Evolutionary conservation across 2,113 vertebrate species (phyloP), one percentile per base, ranked within the genome.

Genomic region (Poecile atricapillus): DNA sequence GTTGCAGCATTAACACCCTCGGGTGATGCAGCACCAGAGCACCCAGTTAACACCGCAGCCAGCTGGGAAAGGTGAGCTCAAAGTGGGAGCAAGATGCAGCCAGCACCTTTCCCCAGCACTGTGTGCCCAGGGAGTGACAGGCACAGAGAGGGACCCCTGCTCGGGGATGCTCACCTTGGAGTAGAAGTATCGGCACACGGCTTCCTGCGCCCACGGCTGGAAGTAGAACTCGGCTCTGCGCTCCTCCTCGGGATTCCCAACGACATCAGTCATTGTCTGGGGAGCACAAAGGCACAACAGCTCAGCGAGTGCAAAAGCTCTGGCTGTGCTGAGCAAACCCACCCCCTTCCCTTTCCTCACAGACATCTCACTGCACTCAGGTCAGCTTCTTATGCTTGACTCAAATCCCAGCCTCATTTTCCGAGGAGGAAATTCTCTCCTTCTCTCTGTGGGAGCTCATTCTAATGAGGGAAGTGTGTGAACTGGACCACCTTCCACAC

Each of bases 151-250:
- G 67, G 39, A 53, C 0, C 47, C 52, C 43, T 15, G 63, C 53
- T 11, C 0, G 0, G 39, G 58, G 50, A 37, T 1, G 0, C 88
- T 80, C 96, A 99, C 99, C 98, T 99, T 99, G 81, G 99, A 99
- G 98, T 99, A 99, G 97, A 99, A 99, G 97, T 99, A 99, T 87
- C 99, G 98, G 96, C 99, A 99, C 78, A 99, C 99, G 0, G 99
- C 99, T 93, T 99, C 99, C 97, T 99, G 99, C 77, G 99, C 99
- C 99, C 99, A 99, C 0, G 99, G 99, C 97, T 99, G 99, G 98
- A 99, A 99, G 98, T 99, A 99, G 96, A 99, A 99, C 97, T 99
- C 99, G 0, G 99, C 99, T 96, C 99, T 98, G 18, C 99, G 98
- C 91, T 99, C 99, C 93, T 99, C 99, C 94, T 99, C 99, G 5